Conservation (phyloP, 2,113 vertebrate species). For the Delphinapterus leucas region DNA sequence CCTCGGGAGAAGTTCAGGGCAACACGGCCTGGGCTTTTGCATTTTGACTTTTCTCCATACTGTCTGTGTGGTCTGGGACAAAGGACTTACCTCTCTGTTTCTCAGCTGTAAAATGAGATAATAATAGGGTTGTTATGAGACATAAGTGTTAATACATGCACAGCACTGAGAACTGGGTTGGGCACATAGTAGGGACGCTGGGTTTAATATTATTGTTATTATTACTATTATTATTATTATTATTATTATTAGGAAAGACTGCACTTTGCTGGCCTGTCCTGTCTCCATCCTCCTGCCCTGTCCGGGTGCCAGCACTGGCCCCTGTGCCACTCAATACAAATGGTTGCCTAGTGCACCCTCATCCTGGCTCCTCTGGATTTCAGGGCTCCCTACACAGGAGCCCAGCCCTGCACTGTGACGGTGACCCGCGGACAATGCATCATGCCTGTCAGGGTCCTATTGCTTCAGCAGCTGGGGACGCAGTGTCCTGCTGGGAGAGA, state of each 20-base stretch:
- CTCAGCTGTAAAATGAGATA: not conserved
- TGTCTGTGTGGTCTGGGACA: not conserved
- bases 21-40: rapidly evolving
- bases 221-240: not conserved
- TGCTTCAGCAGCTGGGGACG: conserved; percentile 56
- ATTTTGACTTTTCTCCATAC: not conserved
- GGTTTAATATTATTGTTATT: not conserved
- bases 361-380: not conserved
- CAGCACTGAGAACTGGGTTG: not conserved
- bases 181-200: no score
- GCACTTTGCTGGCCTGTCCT: not conserved
- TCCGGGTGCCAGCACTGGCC: not conserved
- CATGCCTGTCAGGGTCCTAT: conserved; percentile 67
- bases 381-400: conserved; percentile 33
- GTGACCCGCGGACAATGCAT: conserved; percentile 56
- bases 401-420: not conserved
- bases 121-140: rapidly evolving
- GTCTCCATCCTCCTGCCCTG: not conserved
- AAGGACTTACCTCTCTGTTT: not conserved
- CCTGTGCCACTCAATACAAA: not conserved
- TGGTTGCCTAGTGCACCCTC: not conserved
- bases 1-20: not conserved
- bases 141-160: rapidly evolving
- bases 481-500: conserved; percentile 35
- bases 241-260: not conserved